Base-by-base conservation (phyloP, 2,797 vertebrate species). In the Carapus acus region DNA sequence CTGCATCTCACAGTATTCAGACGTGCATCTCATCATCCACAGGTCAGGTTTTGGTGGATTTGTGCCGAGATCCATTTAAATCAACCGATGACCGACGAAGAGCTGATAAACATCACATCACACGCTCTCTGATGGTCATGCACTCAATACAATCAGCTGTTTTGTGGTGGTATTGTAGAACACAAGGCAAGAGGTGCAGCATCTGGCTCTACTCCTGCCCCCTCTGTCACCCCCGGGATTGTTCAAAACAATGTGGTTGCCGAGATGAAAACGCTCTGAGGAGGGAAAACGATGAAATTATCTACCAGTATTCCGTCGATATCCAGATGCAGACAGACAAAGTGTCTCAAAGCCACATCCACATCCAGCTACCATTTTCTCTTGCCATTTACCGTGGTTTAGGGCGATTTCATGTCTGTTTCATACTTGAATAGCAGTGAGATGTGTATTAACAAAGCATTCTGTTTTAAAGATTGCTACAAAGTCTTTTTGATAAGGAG, bases 401-500 rank as follows among this genome's bases (percentile, higher is more conserved):
- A 82, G 71, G 71, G 85, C 76, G 63, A 65, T 72, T 65, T 68
- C 61, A 45, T 69, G 51, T 74, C 72, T 70, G 78, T 86, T 85
- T 86, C 81, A 70, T 83, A 85, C 71, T 79, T 81, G 79, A 83
- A 82, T 62, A 83, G 67, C 81, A 73, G 76, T 81, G 73, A 81
- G 79, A 70, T 78, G 53, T 80, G 72, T 81, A 73, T 81, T 80
- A 84, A 65, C 53, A 56, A 74, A 67, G 86, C 85, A 78, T 87
- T 90, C 87, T 88, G 87, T 88, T 89, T 89, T 90, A 90, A 85
- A 83, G 88, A 90, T 84, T 85, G 88, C 84, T 71, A 53, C 58
- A 55, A n/a, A 69, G 73, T 69, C 70, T 81, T 78, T 85, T 86
- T 80, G 77, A 82, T 82, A 77, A 78, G 15, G 39, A 80, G 73